Evolutionary conservation across 2,797 vertebrate genomes (phyloP), one percentile per base, ranked within the genome.

Genomic region (Vireo griseus): DNA sequence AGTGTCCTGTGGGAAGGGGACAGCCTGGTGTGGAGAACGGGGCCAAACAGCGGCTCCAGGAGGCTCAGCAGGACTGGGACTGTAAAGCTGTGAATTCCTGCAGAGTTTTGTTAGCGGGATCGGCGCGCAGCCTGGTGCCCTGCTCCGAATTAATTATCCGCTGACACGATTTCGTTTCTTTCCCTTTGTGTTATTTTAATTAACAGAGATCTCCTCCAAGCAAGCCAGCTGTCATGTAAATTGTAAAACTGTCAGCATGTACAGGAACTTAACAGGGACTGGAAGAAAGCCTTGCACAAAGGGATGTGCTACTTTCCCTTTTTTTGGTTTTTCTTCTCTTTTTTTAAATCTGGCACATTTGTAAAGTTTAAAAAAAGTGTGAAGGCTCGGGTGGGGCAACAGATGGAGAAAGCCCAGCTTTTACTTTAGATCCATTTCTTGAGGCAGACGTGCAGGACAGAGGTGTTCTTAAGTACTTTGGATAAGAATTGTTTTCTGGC

Each of bases 151-250:
- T 98, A 97, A 98, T 98, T 98, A 98, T 97, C 96, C 19, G 37
- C 96, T 96, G 95, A 97, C 96, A 97, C 77, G 85, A 96, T 97
- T 97, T 86, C 6, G 5, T 88, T 92, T 84, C 92, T 97, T 95
- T 98, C 96, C 96, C 96, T 98, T 97, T 97, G 94, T 97, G 97
- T 95, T 98, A 94, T 97, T 98, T 98, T 98, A 98, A 98, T 98
- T 98, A 98, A 98, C 96, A 86, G 95, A 97, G 97, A 97, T 97
- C 97, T 98, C 98, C 98, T 98, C 96, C 75, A 45, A 98, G 98
- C 98, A 95, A 98, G 95, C 96, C 97, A 98, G 98, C 97, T 98
- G 98, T 97, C 95, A 93, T 96, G 93, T 94, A 97, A 96, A 97
- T 97, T 96, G 97, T 97, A 97, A 97, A 97, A 97, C 96, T 97